phyloP scores from a whole-genome alignment of 2,797 vertebrate species.

The Pipistrellus pygmaeus region DNA sequence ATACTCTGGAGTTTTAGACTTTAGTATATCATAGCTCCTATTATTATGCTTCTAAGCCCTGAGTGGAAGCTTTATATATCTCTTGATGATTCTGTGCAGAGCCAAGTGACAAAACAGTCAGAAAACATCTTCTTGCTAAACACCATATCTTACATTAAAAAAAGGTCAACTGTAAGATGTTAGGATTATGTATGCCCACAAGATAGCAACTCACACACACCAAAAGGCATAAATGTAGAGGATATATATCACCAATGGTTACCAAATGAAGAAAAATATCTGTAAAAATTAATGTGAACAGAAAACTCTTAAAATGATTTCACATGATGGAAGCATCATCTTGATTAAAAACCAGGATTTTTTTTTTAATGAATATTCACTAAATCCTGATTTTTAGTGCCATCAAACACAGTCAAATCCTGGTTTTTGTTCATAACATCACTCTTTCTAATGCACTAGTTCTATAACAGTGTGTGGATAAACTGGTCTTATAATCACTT shows the following conservation, averaged over 20 bases:
- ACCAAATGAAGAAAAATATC: not conserved
- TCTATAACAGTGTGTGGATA: not conserved
- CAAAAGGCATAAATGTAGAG: accelerated
- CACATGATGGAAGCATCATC: not conserved
- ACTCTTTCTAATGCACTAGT: not conserved
- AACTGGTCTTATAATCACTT: not conserved
- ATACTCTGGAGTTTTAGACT: slow-evolving; percentile 11
- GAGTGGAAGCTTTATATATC: slow-evolving; percentile 42
- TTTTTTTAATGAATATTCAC: not conserved
- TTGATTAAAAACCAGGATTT: not conserved
- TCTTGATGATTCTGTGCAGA: slow-evolving; percentile 29
- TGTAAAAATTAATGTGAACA: not conserved
- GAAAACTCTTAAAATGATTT: slow-evolving; percentile 2
- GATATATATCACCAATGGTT: not conserved
- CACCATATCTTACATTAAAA: not conserved
- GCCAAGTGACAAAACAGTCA: not conserved
- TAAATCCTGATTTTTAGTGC: not conserved
- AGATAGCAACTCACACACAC: not conserved
- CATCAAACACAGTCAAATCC: not conserved
- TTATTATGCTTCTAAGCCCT: not conserved
- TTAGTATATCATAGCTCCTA: slow-evolving; percentile 42
- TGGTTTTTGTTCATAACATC: not conserved
- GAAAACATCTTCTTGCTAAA: not conserved
- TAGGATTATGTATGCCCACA: not conserved
- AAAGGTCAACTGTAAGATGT: not conserved